Evolutionary conservation across 2,113 vertebrate species (phyloP).

Genomic region (Ariopsis seemanni): DNA sequence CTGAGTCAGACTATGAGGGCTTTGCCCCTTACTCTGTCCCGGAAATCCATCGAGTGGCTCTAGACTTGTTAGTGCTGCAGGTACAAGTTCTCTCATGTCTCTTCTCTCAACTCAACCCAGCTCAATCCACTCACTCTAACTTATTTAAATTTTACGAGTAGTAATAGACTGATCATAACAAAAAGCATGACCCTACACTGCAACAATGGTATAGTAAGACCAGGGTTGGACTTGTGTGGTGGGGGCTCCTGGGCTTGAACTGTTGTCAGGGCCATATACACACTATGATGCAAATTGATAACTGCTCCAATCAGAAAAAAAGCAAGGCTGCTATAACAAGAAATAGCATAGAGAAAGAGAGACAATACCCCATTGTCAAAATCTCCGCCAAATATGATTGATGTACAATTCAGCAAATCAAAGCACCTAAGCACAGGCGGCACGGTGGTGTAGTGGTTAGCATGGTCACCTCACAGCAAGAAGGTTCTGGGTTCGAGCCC

Average conservation of each 20-base stretch:
- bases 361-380: too few relatives aligned
- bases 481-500: too few relatives aligned
- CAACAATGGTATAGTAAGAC: background rate
- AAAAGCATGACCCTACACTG: background rate
- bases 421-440: background rate
- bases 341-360: background rate
- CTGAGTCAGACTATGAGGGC: slow-evolving; percentile 84
- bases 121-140: background rate
- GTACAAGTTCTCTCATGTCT: slow-evolving; percentile 59
- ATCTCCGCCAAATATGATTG: too few relatives aligned
- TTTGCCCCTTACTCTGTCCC: slow-evolving; percentile 86
- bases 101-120: background rate
- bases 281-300: background rate
- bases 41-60: slow-evolving; percentile 86
- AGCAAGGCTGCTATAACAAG: background rate
- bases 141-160: background rate
- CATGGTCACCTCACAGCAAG: too few relatives aligned
- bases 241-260: background rate
- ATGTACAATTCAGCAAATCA: background rate
- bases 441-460: too few relatives aligned
- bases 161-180: background rate
- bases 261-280: background rate
- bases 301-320: background rate
- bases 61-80: slow-evolving; percentile 86
- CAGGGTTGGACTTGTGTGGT: background rate